Evolutionary conservation across 2,888 invertebrate species (phyloP).

Genomic region (Dioctria linearis): DNA sequence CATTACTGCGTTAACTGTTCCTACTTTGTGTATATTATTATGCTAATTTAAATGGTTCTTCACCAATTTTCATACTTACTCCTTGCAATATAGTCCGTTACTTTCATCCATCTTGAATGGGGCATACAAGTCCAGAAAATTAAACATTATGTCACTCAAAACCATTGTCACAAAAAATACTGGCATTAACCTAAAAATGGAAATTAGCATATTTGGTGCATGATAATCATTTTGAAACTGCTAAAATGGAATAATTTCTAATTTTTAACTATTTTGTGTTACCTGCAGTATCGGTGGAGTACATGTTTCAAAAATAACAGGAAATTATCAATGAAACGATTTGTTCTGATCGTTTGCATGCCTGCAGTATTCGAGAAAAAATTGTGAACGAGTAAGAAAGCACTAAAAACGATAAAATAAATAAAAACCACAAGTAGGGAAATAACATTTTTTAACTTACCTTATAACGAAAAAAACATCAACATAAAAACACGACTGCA

Average conservation of each 20-base stretch:
- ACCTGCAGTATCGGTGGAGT: constrained; percentile 65
- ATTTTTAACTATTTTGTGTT: constrained; percentile 49
- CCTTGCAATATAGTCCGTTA: constrained; percentile 64
- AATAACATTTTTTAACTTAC: constrained; percentile 57
- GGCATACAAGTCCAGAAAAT: constrained; percentile 63
- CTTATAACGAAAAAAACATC: constrained; percentile 66
- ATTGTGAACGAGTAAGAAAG: constrained; percentile 64
- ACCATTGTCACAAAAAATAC: constrained; percentile 64
- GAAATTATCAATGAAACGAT: constrained; percentile 60
- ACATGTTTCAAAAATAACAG: constrained; percentile 62
- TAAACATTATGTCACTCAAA: constrained; percentile 62
- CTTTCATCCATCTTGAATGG: constrained; percentile 64
- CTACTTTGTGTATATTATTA: no score
- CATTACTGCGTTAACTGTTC: no score
- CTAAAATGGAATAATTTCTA: background rate
- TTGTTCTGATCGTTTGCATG: constrained; percentile 60
- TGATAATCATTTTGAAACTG: no score
- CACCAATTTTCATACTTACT: constrained; percentile 60
- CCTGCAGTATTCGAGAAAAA: constrained; percentile 63
- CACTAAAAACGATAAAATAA: constrained; percentile 59
- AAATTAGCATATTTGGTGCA: background rate
- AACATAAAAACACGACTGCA: constrained; percentile 65
- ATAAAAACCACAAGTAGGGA: background rate
- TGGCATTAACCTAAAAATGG: constrained; percentile 64
- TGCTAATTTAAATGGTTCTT: background rate